phyloP scores from a whole-genome alignment of 1,140 invertebrate genomes.

The Sminthurides bifidus region DNA sequence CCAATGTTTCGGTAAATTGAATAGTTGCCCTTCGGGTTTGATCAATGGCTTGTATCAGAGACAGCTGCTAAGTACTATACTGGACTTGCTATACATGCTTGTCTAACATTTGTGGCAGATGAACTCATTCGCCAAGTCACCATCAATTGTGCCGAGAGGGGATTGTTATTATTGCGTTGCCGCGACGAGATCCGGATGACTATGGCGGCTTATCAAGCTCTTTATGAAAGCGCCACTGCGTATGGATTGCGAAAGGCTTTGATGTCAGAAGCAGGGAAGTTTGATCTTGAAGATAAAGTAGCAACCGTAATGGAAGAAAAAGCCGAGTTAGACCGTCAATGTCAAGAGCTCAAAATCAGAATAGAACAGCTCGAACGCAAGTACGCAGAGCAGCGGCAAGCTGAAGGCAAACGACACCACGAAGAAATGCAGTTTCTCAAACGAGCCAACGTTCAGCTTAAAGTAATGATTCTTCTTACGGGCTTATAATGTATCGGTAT shows the following conservation, averaged over 20 bases:
- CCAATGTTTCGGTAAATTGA: slow-evolving; percentile 79
- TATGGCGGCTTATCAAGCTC: slow-evolving; percentile 80
- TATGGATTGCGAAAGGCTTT: slow-evolving; percentile 97
- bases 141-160: slow-evolving; percentile 92
- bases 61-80: no score
- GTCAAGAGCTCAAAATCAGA: slow-evolving; percentile 68
- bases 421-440: slow-evolving; percentile 85
- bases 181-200: slow-evolving; percentile 94
- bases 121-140: slow-evolving; percentile 89
- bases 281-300: slow-evolving; percentile 51
- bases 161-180: slow-evolving; percentile 79
- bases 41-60: background rate
- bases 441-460: slow-evolving; percentile 84
- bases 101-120: slow-evolving; percentile 45
- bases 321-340: slow-evolving; percentile 58
- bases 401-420: slow-evolving; percentile 78
- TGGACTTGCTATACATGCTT: no score
- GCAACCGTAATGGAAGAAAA: slow-evolving; percentile 55
- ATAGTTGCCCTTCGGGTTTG: background rate
- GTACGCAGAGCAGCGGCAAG: slow-evolving; percentile 65
- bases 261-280: slow-evolving; percentile 52
- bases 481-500: background rate
- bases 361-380: slow-evolving; percentile 72
- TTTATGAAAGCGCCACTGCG: slow-evolving; percentile 94
- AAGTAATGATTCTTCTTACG: slow-evolving; percentile 43